Base-by-base conservation (phyloP, 2,888 invertebrate species). In the Thymelicus sylvestris region DNA sequence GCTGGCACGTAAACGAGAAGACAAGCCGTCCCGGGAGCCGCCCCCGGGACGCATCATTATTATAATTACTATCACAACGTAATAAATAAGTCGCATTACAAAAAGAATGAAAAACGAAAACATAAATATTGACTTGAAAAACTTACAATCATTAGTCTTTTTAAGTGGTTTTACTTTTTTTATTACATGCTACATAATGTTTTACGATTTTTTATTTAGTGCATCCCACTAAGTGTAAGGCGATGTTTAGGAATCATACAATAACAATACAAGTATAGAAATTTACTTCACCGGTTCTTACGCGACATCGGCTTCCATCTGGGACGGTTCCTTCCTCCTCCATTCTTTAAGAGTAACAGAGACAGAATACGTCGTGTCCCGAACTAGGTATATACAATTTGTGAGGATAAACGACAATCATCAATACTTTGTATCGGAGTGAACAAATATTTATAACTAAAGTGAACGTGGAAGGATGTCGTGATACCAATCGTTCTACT, bases 121-220 rank as follows among this genome's bases (percentile, higher is more conserved):
- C 81, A 85, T 82, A 85, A 78, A 79, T 84, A 86, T 80, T 85
- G 88, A 88, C 87, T 87, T 86, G 86, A 87, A 86, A 84, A 86
- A 79, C 86, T 85, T 84, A 88, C 79, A 83, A 78, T 81, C 80
- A 81, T 78, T 85, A 88, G 86, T 88, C 85, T 86, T 88, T 71
- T 88, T 85, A 84, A 85, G 83, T 85, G 82, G 83, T 90, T 91
- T 90, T 90, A 87, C 89, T 88, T 89, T 88, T 91, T 87, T 86
- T 81, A 82, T 80, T 81, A 82, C 77, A 75, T 78, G 77, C 71
- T 70, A 81, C 74, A 57, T 57, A 57, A 55, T 55, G 79, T 87
- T 90, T 89, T 89, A 85, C 89, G 83, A 84, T 91, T 90, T 91
- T 89, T 89, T 63, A 63, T 52, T 64, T 59, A 38, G 41, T 55